Percentiles rank a stretch among this genome's conserved stretches.
Conservation (phyloP, 2,888 invertebrate genomes). For the Amblyjoppa fuscipennis region DNA sequence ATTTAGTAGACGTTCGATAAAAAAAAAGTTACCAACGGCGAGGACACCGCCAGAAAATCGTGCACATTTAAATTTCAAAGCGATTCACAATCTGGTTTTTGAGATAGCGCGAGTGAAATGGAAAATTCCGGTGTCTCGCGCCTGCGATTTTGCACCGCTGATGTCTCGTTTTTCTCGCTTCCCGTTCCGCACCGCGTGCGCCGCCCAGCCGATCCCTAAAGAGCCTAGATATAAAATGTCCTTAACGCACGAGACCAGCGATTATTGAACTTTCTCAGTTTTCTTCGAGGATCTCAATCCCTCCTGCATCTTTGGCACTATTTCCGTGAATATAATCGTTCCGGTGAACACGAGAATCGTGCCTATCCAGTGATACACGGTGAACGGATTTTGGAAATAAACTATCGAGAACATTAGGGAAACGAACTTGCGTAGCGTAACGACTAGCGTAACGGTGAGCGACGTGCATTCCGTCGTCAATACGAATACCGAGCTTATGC, state of each 20-base stretch:
- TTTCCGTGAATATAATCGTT: slow-evolving; percentile 96
- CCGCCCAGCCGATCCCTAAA: too few relatives aligned
- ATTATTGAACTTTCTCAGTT: slow-evolving; percentile 74
- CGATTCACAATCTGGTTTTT: too few relatives aligned
- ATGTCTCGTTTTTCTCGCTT: too few relatives aligned
- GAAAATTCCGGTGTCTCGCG: too few relatives aligned
- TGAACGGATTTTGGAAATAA: slow-evolving; percentile 98
- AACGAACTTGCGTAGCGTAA: slow-evolving; percentile 97
- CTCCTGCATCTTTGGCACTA: slow-evolving; percentile 87
- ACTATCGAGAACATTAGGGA: slow-evolving; percentile 97
- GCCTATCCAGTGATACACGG: slow-evolving; percentile 95
- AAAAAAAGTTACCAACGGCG: too few relatives aligned
- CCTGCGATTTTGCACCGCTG: too few relatives aligned
- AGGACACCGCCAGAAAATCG: too few relatives aligned
- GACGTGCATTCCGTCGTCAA: slow-evolving; percentile 97
- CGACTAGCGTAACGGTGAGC: slow-evolving; percentile 97
- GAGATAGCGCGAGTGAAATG: too few relatives aligned
- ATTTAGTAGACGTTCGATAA: too few relatives aligned
- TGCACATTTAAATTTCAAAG: too few relatives aligned
- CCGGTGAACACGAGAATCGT: slow-evolving; percentile 96
- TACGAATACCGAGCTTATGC: slow-evolving; percentile 97
- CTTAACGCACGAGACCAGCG: background rate
- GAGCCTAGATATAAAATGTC: background rate
- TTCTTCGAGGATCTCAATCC: slow-evolving; percentile 59
- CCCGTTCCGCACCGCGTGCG: too few relatives aligned